Percentiles rank a stretch among this genome's conserved stretches.
Conservation (phyloP, 2,797 vertebrate genomes). For the Manis pentadactyla region DNA sequence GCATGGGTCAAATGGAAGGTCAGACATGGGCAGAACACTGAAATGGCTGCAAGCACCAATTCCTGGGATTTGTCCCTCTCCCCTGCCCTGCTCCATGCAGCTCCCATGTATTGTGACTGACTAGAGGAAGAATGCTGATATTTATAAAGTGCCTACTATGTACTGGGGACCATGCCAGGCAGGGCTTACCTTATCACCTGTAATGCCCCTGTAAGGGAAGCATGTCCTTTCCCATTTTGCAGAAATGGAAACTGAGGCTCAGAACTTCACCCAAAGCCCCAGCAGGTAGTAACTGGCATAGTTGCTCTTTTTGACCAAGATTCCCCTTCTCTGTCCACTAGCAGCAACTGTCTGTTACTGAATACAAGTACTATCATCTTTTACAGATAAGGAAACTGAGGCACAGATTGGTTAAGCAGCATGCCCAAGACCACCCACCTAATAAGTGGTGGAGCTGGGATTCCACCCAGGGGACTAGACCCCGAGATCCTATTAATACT, state of each 20-base stretch:
- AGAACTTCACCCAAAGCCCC: not conserved
- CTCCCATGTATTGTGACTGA: accelerated
- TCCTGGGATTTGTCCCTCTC: too few relatives aligned
- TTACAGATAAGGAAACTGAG: not conserved
- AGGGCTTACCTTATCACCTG: not conserved
- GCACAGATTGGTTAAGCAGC: not conserved
- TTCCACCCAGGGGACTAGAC: not conserved
- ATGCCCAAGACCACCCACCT: not conserved
- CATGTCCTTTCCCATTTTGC: not conserved
- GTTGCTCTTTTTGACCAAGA: not conserved
- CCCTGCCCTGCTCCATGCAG: not conserved
- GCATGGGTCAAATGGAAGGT: slow-evolving; percentile 49
- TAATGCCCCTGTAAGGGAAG: not conserved
- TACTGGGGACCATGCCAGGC: not conserved
- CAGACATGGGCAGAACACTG: not conserved
- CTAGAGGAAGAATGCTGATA: not conserved
- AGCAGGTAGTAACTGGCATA: not conserved
- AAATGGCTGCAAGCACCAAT: accelerated
- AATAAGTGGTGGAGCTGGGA: not conserved
- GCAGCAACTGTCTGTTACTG: not conserved
- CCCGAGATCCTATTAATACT: not conserved
- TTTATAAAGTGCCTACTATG: not conserved
- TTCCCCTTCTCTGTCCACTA: not conserved
- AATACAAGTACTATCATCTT: not conserved
- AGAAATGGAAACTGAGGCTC: not conserved